Base-by-base conservation (phyloP, 2,797 vertebrate genomes). In the Cottoperca gobio region DNA sequence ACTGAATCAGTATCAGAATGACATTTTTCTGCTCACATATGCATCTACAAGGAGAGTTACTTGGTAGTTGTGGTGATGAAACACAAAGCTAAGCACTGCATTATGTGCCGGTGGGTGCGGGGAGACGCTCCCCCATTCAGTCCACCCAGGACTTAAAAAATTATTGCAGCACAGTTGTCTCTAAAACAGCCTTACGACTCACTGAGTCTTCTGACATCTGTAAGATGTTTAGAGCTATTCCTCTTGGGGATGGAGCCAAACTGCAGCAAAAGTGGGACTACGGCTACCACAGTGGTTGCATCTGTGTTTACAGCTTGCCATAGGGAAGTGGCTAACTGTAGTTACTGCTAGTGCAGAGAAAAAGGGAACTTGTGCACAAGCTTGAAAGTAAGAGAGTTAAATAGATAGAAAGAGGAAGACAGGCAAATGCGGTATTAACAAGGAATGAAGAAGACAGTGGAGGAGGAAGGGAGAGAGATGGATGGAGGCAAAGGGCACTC, bases 401-500 rank as follows among this genome's bases (percentile, higher is more conserved):
- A 86, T 42, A 49, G 70, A 79, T 46, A 50, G 70, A 10, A 11
- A 40, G 57, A 79, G 68, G 74, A 85, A 76, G 73, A 46, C 48
- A 61, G 52, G 70, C 48, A 2, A 43, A 62, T 73, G 42, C 39
- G 6, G 49, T 26, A 73, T 80, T 66, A 83, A 52, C 52, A 42
- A 53, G 59, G 76, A 85, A 63, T 24, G 65, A 85, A 75, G 72
- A 75, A 49, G 65, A 69, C 66, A 76, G 65, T 0, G 0, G 77
- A 64, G 64, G 71, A 77, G 39, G 62, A 72, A 67, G 37, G n/a
- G 49, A 33, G 71, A 58, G 71, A 82, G 79, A 86, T 67, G 72
- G 76, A 87, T 87, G 64, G 70, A 83, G 83, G 78, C 76, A 83
- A 86, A 89, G 86, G 85, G 24, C 72, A 63, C 55, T 59, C 55